Evolutionary conservation across 2,888 invertebrate species (phyloP).

Genomic region (Melangyna quadrimaculata): DNA sequence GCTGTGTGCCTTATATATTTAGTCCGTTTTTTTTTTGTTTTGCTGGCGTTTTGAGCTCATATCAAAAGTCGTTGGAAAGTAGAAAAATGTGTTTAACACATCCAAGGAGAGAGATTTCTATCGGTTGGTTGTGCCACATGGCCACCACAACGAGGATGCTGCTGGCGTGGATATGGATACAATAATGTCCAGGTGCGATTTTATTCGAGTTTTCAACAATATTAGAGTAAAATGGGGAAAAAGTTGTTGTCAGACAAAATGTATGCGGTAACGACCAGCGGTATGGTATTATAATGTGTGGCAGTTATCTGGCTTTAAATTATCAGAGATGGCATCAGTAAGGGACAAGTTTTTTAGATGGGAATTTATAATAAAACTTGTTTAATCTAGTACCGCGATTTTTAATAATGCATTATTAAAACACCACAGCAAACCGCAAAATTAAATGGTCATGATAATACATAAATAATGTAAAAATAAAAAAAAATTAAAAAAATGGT

Average conservation of each 20-base stretch:
- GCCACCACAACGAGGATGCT: not conserved
- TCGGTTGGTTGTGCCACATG: not conserved
- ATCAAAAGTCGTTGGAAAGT: slow-evolving; percentile 24
- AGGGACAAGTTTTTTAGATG: not conserved
- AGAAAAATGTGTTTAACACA: slow-evolving; percentile 37
- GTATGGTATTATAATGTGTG: not conserved
- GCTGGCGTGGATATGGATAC: not conserved
- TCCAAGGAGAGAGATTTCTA: slow-evolving; percentile 38
- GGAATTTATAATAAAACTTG: slow-evolving; percentile 5
- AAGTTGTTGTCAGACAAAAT: not conserved
- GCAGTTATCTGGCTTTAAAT: not conserved
- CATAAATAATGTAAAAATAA: not conserved
- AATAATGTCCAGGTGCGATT: slow-evolving; percentile 12
- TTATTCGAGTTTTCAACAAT: slow-evolving; percentile 16
- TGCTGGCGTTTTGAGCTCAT: not conserved
- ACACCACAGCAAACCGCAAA: not conserved
- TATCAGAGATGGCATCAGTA: too few relatives aligned
- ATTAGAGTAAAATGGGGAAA: not conserved
- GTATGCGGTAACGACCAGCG: too few relatives aligned
- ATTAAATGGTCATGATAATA: not conserved
- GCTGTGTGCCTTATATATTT: slow-evolving; percentile 31
- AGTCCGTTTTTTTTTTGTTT: not conserved
- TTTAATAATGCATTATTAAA: not conserved
- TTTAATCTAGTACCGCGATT: not conserved
- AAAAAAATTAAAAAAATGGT: not conserved